These are phyloP conservation scores for Callosobruchus maculatus DNA, from an alignment of 2,888 invertebrate species.

Conservation along the genomic window DNA sequence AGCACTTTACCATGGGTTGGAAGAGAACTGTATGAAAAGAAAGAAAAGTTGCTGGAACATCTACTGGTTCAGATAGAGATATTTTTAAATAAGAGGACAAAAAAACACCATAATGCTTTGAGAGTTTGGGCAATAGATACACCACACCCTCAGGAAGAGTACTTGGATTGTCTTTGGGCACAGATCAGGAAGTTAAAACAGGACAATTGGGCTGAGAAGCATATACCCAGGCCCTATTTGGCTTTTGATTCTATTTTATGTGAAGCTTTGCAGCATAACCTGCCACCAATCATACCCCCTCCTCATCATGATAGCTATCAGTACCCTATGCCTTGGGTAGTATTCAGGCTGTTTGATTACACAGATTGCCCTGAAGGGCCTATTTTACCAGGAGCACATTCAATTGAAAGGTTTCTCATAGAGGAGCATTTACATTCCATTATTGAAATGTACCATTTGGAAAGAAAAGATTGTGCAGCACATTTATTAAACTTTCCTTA, in stretches of 20 bases:
- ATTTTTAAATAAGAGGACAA: constrained; percentile 87
- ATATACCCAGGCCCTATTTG: constrained; percentile 91
- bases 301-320: constrained; percentile 85
- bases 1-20: constrained; percentile 96
- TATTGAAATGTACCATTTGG: constrained; percentile 79
- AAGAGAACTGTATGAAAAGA: constrained; percentile 92
- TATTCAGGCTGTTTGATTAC: constrained; percentile 97
- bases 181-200: constrained; percentile 86
- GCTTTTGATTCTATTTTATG: constrained; percentile 93
- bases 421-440: constrained; percentile 96
- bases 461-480: constrained; percentile 93
- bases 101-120: constrained; percentile 89
- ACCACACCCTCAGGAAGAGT: constrained; percentile 95
- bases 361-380: constrained; percentile 96
- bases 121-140: constrained; percentile 92
- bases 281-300: constrained; percentile 87
- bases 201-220: constrained; percentile 96
- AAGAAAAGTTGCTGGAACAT: constrained; percentile 88
- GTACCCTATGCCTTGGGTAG: constrained; percentile 93
- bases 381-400: constrained; percentile 90
- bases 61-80: constrained; percentile 86
- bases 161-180: constrained; percentile 95
- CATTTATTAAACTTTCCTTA: constrained; percentile 89
- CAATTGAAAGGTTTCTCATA: constrained; percentile 95
- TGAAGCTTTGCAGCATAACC: constrained; percentile 93